Evolutionary conservation across 1,140 invertebrate species (phyloP).

Genomic region (Apocrypta bakeri): DNA sequence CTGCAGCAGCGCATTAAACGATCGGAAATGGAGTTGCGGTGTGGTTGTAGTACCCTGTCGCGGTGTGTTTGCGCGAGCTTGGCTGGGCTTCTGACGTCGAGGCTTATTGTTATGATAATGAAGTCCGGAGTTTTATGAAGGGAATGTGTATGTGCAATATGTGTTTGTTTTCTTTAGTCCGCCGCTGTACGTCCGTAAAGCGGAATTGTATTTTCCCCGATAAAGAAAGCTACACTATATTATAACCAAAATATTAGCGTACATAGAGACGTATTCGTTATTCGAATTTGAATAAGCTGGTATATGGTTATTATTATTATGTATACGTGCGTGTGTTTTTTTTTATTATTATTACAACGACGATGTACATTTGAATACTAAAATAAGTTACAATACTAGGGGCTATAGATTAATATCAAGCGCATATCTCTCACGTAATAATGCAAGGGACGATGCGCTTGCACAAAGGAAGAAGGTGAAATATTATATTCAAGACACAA

Average conservation of each 20-base stretch:
- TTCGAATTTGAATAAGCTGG: neutral
- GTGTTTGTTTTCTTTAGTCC: neutral
- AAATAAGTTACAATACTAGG: too few species aligned
- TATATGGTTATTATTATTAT: too few species aligned
- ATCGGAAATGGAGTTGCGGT: neutral
- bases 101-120: neutral
- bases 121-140: neutral
- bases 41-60: too few species aligned
- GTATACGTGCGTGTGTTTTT: too few species aligned
- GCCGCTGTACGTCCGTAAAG: neutral
- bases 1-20: neutral
- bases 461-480: conserved; percentile 6
- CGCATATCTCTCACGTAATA: neutral
- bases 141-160: neutral
- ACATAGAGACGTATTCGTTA: neutral
- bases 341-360: too few species aligned
- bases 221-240: neutral
- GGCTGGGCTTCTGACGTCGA: neutral
- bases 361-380: too few species aligned
- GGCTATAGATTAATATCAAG: neutral
- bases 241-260: neutral
- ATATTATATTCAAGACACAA: neutral
- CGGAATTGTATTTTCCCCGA: neutral
- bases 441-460: neutral
- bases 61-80: neutral